Percentiles rank a stretch among this genome's conserved stretches.
phyloP scores from a whole-genome alignment of 2,888 invertebrate genomes.

The Eupithecia subumbrata region DNA sequence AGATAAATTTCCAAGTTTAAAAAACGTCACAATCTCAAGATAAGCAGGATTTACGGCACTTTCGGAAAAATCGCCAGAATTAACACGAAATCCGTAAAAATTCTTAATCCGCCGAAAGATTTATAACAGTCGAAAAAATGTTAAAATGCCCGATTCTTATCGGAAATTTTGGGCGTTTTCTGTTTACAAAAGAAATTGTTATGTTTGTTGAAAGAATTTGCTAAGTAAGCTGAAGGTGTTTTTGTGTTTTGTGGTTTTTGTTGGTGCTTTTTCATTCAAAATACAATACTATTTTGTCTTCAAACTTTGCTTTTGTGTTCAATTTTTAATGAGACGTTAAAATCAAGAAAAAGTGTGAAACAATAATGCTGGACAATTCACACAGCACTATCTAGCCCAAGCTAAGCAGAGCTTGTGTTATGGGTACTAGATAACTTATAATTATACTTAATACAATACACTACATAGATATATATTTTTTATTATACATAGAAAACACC shows the following conservation, averaged over 20 bases:
- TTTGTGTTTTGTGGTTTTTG: neutral
- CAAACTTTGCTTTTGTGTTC: neutral
- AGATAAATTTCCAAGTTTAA: slow-evolving; percentile 44
- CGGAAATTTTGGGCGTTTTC: slow-evolving; percentile 24
- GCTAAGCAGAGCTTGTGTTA: no score
- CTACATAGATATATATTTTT: no score
- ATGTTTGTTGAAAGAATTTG: slow-evolving; percentile 20
- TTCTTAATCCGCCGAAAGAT: slow-evolving; percentile 40
- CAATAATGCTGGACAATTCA: no score
- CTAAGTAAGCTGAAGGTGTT: slow-evolving; percentile 1
- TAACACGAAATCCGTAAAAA: slow-evolving; percentile 43
- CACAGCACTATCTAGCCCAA: no score
- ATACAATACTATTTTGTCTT: neutral
- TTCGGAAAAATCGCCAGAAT: slow-evolving; percentile 41
- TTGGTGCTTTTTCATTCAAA: neutral
- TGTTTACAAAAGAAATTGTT: slow-evolving; percentile 15
- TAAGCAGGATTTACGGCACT: slow-evolving; percentile 45
- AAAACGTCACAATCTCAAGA: slow-evolving; percentile 44
- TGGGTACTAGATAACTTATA: no score
- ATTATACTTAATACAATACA: no score
- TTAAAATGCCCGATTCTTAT: slow-evolving; percentile 30
- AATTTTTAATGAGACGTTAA: neutral
- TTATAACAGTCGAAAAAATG: slow-evolving; percentile 34
- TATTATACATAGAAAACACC: no score
- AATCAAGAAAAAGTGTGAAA: neutral